phyloP scores from a whole-genome alignment of 92 coral and sea anemone species.

The Zoanthus sansibaricus region DNA sequence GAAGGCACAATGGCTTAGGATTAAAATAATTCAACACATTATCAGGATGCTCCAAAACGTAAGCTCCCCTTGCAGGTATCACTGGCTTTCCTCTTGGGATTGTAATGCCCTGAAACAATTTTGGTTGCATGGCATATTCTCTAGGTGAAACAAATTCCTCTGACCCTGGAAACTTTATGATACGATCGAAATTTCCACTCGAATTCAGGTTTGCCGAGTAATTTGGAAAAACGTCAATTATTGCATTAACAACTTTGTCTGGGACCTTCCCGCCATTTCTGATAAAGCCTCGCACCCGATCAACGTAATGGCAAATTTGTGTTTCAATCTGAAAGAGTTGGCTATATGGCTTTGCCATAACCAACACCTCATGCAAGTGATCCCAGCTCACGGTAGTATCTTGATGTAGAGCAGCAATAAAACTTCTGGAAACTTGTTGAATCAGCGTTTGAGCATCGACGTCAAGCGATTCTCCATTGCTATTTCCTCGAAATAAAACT shows the following conservation, averaged over 20 bases:
- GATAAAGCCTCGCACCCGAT: constrained; percentile 69
- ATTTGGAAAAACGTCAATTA: constrained; percentile 72
- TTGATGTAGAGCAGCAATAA: constrained; percentile 85
- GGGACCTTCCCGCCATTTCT: constrained; percentile 57
- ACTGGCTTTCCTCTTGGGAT: constrained; percentile 77
- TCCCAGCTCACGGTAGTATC: constrained; percentile 77
- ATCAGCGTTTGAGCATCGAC: constrained; percentile 68
- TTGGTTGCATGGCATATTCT: constrained; percentile 47
- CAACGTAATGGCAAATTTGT: constrained; percentile 88
- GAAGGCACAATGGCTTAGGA: constrained; percentile 71
- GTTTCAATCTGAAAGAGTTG: constrained; percentile 69
- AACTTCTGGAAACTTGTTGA: constrained; percentile 80
- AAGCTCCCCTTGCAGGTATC: constrained; percentile 57
- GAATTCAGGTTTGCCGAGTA: constrained; percentile 58
- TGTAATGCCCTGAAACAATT: constrained; percentile 60
- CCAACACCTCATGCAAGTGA: constrained; percentile 85
- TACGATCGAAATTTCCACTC: constrained; percentile 40
- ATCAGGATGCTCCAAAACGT: constrained; percentile 61
- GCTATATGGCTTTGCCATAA: constrained; percentile 82
- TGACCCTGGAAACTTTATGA: constrained; percentile 79
- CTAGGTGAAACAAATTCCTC: constrained; percentile 54
- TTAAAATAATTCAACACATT: constrained; percentile 55
- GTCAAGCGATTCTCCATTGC: constrained; percentile 59
- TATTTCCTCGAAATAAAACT: constrained; percentile 25
- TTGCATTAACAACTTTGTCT: constrained; percentile 59